Conservation (phyloP, 2,113 vertebrate genomes). For the Gymnobelideus leadbeateri region DNA sequence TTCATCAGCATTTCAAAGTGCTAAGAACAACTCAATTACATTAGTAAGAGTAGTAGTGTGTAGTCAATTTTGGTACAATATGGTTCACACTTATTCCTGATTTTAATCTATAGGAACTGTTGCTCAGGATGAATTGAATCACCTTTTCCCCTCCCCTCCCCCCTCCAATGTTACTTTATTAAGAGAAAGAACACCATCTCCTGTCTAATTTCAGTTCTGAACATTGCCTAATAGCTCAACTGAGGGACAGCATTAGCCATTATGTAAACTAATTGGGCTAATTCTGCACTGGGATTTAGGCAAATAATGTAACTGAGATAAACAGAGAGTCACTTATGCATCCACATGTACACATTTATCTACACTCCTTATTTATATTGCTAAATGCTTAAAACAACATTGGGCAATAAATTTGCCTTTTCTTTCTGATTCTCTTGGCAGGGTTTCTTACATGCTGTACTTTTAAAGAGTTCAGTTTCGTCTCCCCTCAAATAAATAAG, state of each 20-base stretch:
- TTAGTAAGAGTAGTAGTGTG: neutral
- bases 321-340: constrained; percentile 83
- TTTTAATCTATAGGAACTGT: constrained; percentile 38
- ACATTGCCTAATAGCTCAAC: constrained; percentile 69
- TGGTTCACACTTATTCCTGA: constrained; percentile 59
- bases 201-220: constrained; percentile 47
- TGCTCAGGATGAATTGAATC: neutral
- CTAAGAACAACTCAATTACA: constrained; percentile 46
- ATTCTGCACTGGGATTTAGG: constrained; percentile 82
- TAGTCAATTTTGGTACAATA: neutral
- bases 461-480: constrained; percentile 83
- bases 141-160: neutral
- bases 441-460: constrained; percentile 83
- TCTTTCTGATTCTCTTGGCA: constrained; percentile 85
- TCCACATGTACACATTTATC: constrained; percentile 84
- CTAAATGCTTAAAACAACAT: constrained; percentile 89
- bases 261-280: constrained; percentile 83
- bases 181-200: constrained; percentile 55
- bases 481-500: constrained; percentile 88
- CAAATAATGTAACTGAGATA: constrained; percentile 85
- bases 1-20: constrained; percentile 35
- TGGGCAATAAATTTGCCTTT: constrained; percentile 85
- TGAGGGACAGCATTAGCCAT: constrained; percentile 78
- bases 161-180: constrained; percentile 30
- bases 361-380: constrained; percentile 87